phyloP scores from a whole-genome alignment of 1,140 invertebrate species.

The Drosophila fuyamai region DNA sequence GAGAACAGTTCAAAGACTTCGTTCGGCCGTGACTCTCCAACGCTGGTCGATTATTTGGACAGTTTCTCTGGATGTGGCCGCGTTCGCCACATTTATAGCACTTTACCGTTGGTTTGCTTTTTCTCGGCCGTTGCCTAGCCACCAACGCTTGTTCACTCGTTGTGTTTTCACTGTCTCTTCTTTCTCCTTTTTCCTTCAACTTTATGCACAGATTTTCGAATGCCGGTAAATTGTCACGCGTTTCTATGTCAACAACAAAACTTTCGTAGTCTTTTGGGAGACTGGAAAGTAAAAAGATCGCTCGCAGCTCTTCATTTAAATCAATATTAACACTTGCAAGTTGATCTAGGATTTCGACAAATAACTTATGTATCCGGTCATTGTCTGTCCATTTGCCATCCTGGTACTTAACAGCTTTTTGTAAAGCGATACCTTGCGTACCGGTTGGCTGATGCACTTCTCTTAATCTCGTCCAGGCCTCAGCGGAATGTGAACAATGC shows the following conservation, averaged over 20 bases:
- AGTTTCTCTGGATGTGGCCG: not conserved
- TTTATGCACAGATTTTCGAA: not conserved
- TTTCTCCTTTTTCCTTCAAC: too few relatives aligned
- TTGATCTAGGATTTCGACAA: conserved; percentile 5
- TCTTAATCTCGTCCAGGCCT: conserved; percentile 5
- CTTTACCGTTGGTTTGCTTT: conserved; percentile 1
- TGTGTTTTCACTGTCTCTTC: conserved; percentile 6
- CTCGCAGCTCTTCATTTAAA: conserved; percentile 7
- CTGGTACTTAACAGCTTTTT: conserved; percentile 11
- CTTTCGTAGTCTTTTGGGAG: conserved; percentile 9
- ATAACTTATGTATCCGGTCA: not conserved
- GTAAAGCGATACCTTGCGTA: conserved; percentile 11
- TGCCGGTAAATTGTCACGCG: conserved; percentile 5
- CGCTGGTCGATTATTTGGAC: too few relatives aligned
- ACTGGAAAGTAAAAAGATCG: conserved; percentile 11
- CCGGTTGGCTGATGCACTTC: conserved; percentile 18
- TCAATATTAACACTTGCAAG: conserved; percentile 3
- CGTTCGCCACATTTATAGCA: not conserved
- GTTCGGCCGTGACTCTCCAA: too few relatives aligned
- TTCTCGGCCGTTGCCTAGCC: not conserved
- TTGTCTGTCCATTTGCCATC: conserved; percentile 6
- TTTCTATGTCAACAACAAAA: conserved; percentile 24
- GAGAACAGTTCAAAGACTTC: too few relatives aligned
- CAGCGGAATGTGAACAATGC: not conserved
- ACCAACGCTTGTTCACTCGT: not conserved